phyloP scores from a whole-genome alignment of 2,113 vertebrate genomes.

The Gadus chalcogrammus region DNA sequence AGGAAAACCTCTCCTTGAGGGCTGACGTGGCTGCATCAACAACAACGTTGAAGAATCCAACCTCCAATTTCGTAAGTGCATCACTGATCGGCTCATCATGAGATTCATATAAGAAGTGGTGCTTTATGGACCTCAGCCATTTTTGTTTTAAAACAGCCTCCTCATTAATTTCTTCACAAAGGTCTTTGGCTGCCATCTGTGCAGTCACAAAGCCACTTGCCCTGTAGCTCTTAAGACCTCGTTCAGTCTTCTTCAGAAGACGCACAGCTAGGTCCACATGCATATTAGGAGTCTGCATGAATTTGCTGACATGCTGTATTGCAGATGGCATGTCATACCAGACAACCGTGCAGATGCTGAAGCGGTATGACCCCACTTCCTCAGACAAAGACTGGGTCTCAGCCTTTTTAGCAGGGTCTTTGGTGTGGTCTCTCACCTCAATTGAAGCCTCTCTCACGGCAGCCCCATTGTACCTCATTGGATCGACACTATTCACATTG shows the following conservation, averaged over 20 bases:
- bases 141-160: neutral
- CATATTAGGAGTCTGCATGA: neutral
- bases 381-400: slow-evolving; percentile 21
- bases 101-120: neutral
- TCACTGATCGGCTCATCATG: slow-evolving; percentile 21
- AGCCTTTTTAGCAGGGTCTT: neutral
- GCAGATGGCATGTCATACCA: slow-evolving; percentile 10
- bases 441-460: slow-evolving; percentile 8
- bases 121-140: neutral
- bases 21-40: slow-evolving; percentile 14
- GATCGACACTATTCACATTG: slow-evolving; percentile 2
- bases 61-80: slow-evolving; percentile 15
- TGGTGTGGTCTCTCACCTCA: slow-evolving; percentile 11
- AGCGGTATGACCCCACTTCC: neutral
- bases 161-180: neutral
- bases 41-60: slow-evolving; percentile 17
- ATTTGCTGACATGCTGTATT: slow-evolving; percentile 13
- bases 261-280: slow-evolving; percentile 1
- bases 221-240: neutral
- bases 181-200: neutral
- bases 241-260: neutral
- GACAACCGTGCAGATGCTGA: slow-evolving; percentile 5
- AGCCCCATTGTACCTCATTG: neutral
- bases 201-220: slow-evolving; percentile 9
- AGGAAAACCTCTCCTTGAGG: slow-evolving; percentile 6